Conservation (phyloP, 53 echinoderm and acorn worm species). For the Temnopleurus reevesii region DNA sequence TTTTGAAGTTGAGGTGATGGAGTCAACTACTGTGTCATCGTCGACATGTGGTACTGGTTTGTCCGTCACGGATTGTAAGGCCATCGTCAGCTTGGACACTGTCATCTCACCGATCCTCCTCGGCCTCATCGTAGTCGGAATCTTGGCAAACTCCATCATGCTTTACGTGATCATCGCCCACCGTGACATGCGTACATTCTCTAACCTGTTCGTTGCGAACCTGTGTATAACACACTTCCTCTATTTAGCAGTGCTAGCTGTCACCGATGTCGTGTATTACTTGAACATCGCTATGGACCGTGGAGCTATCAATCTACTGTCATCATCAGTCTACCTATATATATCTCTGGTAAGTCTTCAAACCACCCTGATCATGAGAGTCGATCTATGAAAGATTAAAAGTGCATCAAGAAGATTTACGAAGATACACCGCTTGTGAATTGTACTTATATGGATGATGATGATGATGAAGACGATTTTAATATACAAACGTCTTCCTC, state of each 20-base stretch:
- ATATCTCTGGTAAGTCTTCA: slow-evolving; percentile 19
- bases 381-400: too few species aligned
- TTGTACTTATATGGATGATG: too few species aligned
- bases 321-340: slow-evolving; percentile 7
- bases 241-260: neutral
- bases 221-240: slow-evolving; percentile 18
- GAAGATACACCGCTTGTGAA: too few species aligned
- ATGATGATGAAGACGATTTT: too few species aligned
- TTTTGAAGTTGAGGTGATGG: neutral
- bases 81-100: slow-evolving; percentile 23
- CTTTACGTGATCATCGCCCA: slow-evolving; percentile 50
- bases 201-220: slow-evolving; percentile 39
- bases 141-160: slow-evolving; percentile 24
- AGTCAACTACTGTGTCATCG: neutral
- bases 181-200: slow-evolving; percentile 41
- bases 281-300: neutral
- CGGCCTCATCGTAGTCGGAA: slow-evolving; percentile 24
- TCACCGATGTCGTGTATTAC: slow-evolving; percentile 45
- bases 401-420: too few species aligned
- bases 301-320: neutral
- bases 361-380: too few species aligned
- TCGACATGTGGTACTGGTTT: neutral
- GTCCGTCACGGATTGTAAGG: slow-evolving; percentile 17
- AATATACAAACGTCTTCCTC: too few species aligned
- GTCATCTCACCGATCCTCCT: slow-evolving; percentile 30